Evolutionary conservation across 2,888 invertebrate species (phyloP).

Genomic region (Macrophya alboannulata): DNA sequence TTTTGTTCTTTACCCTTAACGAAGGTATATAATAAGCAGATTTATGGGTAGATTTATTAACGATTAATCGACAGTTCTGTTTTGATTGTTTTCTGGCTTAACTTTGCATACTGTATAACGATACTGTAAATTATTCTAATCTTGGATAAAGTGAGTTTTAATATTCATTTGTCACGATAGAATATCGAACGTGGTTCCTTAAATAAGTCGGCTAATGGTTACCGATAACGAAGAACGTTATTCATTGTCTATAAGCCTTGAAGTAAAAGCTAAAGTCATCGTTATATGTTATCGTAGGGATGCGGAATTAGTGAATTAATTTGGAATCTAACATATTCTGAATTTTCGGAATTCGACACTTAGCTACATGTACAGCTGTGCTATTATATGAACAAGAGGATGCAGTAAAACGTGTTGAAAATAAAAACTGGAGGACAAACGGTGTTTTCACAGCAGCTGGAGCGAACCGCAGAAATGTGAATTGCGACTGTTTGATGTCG

Average conservation of each 20-base stretch:
- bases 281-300: neutral
- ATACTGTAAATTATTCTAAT: conserved; percentile 12
- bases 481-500: conserved; percentile 29
- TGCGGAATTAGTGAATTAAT: neutral
- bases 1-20: neutral
- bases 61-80: neutral
- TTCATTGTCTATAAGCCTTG: neutral
- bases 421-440: neutral
- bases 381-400: neutral
- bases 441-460: neutral
- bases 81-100: neutral
- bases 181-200: conserved; percentile 15
- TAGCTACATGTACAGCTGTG: neutral
- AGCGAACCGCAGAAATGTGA: neutral
- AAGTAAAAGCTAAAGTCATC: neutral
- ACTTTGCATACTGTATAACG: neutral
- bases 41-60: neutral
- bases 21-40: neutral
- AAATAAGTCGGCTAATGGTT: conserved; percentile 26
- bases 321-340: neutral
- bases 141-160: conserved; percentile 6
- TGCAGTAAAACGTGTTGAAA: neutral
- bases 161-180: conserved; percentile 23
- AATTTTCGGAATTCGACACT: neutral
- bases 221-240: neutral